phyloP scores from a whole-genome alignment of 2,113 vertebrate genomes.

The Prinia subflava region DNA sequence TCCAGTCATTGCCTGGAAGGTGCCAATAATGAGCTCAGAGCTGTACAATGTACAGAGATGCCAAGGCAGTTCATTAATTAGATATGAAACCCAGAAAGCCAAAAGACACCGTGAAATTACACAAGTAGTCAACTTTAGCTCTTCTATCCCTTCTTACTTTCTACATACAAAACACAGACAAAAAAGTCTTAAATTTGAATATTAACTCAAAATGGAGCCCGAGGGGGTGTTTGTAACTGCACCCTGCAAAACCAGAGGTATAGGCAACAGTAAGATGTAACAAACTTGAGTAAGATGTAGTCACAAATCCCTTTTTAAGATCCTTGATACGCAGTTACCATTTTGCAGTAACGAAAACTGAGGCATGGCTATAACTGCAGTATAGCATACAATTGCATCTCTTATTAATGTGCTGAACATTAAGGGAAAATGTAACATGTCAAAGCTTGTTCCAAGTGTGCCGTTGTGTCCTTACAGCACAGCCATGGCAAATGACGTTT shows the following conservation, averaged over 20 bases:
- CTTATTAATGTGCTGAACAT: neutral
- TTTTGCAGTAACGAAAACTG: neutral
- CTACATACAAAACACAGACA: neutral
- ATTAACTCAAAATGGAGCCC: neutral
- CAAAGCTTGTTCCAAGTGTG: neutral
- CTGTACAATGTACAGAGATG: neutral
- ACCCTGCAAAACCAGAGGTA: neutral
- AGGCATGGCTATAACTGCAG: neutral
- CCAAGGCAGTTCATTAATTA: constrained; percentile 1
- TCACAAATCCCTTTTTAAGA: neutral
- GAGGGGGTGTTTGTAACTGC: neutral
- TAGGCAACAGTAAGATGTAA: neutral
- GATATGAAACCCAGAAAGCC: neutral
- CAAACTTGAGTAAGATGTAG: neutral
- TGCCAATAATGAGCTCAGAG: constrained; percentile 30
- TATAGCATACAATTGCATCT: neutral
- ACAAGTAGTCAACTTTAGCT: neutral
- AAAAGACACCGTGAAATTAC: neutral
- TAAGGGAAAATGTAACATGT: neutral
- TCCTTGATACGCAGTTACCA: neutral
- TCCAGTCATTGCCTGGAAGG: neutral
- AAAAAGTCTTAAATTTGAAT: neutral
- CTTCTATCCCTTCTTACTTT: neutral
- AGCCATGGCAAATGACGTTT: accelerated
- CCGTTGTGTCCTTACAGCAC: neutral